A percentile compares a stretch with the other conserved stretches of the same genome.
Evolutionary conservation across 1,140 invertebrate genomes (phyloP).

Genomic region (Babylonia areolata): DNA sequence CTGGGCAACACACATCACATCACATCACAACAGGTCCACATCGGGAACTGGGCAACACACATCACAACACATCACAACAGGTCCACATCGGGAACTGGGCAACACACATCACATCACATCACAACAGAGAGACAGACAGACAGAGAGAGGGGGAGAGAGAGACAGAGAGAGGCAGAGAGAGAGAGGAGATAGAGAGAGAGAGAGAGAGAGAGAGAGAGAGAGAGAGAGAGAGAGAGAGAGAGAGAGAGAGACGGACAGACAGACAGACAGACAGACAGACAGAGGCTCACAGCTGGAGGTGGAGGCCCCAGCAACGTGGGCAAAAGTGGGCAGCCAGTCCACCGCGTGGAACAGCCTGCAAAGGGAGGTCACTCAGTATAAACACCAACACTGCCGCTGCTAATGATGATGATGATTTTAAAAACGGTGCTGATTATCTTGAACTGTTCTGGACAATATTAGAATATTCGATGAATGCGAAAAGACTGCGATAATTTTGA

Average conservation of each 20-base stretch:
- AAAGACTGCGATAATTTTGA: no score
- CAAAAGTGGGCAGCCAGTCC: slow-evolving; percentile 31
- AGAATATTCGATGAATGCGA: no score
- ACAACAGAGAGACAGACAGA: neutral
- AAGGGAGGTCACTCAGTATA: no score
- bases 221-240: neutral
- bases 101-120: no score
- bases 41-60: slow-evolving; percentile 49
- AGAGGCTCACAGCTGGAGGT: neutral
- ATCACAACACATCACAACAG: no score
- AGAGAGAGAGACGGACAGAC: neutral
- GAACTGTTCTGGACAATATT: no score
- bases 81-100: slow-evolving; percentile 51
- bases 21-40: no score
- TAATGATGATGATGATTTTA: no score
- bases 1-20: no score
- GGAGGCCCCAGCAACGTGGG: slow-evolving; percentile 18
- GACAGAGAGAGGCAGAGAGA: slow-evolving; percentile 1
- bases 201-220: neutral
- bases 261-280: neutral
- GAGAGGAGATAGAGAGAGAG: neutral
- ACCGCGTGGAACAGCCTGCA: slow-evolving; percentile 32
- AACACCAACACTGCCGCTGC: no score
- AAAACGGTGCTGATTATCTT: no score
- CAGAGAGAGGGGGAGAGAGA: neutral